These are phyloP conservation scores for Muraenolepis orangiensis DNA, from an alignment of 2,797 vertebrate genomes.

Conservation along the genomic window DNA sequence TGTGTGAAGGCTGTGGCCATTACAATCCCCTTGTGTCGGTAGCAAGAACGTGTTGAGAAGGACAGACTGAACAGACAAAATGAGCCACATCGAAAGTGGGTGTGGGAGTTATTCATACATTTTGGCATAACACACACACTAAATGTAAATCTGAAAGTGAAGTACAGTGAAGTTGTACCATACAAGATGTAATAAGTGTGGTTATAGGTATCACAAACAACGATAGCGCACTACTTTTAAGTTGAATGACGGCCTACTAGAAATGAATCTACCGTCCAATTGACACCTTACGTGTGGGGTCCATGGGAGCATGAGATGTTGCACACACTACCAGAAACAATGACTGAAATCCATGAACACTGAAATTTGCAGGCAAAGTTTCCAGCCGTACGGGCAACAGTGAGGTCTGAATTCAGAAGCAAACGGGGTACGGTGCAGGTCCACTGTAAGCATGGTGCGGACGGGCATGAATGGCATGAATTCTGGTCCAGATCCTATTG, in stretches of 20 bases:
- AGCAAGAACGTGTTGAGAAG: not conserved
- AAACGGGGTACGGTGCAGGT: constrained; percentile 4
- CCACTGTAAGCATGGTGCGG: not conserved
- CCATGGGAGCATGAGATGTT: constrained; percentile 44
- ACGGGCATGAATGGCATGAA: constrained; percentile 1
- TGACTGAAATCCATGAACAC: constrained; percentile 76
- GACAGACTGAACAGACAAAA: not conserved
- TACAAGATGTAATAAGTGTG: not conserved
- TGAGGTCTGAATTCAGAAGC: constrained; percentile 21
- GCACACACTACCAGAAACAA: constrained; percentile 83
- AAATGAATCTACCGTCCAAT: too few relatives aligned
- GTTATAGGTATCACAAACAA: not conserved
- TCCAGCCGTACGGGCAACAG: constrained; percentile 71
- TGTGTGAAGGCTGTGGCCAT: not conserved
- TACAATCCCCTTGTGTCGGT: not conserved
- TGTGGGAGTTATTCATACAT: not conserved
- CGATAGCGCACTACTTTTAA: not conserved
- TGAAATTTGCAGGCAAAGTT: constrained; percentile 78
- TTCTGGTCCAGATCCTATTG: constrained; percentile 4
- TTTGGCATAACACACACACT: not conserved
- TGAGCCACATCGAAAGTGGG: not conserved
- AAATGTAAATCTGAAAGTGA: not conserved
- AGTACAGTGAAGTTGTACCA: not conserved
- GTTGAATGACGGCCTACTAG: not conserved
- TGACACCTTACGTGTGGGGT: not conserved